Evolutionary conservation across 30 jellyfish, hydroid and myxozoan species (phyloP).

Genomic region (Haliclystus octoradiatus): DNA sequence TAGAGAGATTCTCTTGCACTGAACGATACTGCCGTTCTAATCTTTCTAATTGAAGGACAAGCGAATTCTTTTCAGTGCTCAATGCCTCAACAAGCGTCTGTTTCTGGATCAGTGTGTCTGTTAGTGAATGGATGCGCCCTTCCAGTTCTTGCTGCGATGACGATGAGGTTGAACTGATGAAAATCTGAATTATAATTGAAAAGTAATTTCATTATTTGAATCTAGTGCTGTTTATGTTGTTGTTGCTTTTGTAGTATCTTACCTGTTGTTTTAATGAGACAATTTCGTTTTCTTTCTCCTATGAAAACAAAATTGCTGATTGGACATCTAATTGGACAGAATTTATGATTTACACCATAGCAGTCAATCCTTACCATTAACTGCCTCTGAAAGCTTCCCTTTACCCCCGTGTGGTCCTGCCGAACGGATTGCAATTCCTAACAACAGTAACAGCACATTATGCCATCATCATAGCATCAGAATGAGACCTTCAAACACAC

Average conservation of each 20-base stretch:
- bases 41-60: constrained; percentile 72
- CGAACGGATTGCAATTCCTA: constrained; percentile 17
- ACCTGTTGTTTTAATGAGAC: constrained; percentile 52
- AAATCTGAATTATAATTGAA: too few species aligned
- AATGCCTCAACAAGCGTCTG: constrained; percentile 83
- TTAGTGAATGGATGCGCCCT: constrained; percentile 68
- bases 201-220: too few species aligned
- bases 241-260: too few species aligned
- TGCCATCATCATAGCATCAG: too few species aligned
- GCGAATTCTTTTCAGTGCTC: constrained; percentile 85
- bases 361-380: too few species aligned
- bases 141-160: constrained; percentile 91
- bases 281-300: constrained; percentile 71
- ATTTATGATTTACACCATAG: too few species aligned
- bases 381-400: too few species aligned
- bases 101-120: constrained; percentile 73
- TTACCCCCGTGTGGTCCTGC: too few species aligned
- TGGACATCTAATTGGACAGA: too few species aligned
- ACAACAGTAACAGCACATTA: background rate
- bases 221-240: too few species aligned
- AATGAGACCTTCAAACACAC: too few species aligned
- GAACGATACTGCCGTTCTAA: constrained; percentile 68
- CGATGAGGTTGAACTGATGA: constrained; percentile 27
- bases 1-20: constrained; percentile 38
- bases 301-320: background rate